phyloP scores from a whole-genome alignment of 2,888 invertebrate genomes.

The Apoda limacodes region DNA sequence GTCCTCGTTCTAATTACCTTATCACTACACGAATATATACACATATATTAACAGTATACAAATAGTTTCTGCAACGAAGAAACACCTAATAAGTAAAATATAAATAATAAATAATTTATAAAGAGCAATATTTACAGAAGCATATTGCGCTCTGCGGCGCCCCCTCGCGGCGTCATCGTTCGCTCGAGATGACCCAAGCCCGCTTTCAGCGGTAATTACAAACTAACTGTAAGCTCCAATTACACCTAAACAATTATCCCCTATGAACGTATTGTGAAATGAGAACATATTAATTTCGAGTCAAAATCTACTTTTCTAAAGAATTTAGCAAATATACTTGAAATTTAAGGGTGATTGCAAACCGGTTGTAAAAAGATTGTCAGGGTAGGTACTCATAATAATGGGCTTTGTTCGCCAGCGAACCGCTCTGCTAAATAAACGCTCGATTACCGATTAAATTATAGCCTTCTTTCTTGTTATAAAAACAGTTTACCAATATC shows the following conservation, averaged over 20 bases:
- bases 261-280: conserved; percentile 29
- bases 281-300: too few relatives aligned
- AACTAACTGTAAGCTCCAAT: conserved; percentile 32
- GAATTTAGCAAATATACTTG: too few relatives aligned
- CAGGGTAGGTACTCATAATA: conserved; percentile 38
- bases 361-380: conserved; percentile 37
- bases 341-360: conserved; percentile 44
- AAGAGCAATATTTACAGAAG: conserved; percentile 63
- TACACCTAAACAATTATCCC: conserved; percentile 40
- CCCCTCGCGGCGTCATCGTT: conserved; percentile 25
- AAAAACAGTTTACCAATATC: conserved; percentile 48
- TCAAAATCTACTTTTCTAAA: too few relatives aligned
- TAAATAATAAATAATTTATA: conserved; percentile 65
- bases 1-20: too few relatives aligned
- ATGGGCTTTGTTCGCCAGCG: conserved; percentile 30
- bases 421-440: conserved; percentile 40
- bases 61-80: conserved; percentile 1
- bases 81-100: conserved; percentile 42
- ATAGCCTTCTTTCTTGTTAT: conserved; percentile 46
- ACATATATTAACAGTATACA: conserved; percentile 2
- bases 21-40: conserved; percentile 15
- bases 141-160: conserved; percentile 45
- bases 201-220: conserved; percentile 27
- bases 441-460: conserved; percentile 46
- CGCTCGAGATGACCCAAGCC: conserved; percentile 24